Evolutionary conservation across 2,113 vertebrate species (phyloP), one percentile per base, ranked within the genome.

Genomic region (Pagrus major): DNA sequence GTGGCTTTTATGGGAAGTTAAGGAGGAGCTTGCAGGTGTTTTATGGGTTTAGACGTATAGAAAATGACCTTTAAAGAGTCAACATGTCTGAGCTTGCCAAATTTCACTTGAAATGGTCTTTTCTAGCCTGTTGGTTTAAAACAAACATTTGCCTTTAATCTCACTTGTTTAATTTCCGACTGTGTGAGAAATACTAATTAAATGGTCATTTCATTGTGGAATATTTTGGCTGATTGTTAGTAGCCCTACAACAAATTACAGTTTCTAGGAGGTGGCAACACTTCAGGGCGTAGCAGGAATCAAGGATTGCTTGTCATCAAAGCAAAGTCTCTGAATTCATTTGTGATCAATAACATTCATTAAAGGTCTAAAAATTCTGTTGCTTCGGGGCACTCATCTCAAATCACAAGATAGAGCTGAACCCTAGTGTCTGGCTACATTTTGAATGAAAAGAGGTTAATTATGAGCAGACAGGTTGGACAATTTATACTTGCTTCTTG

Each of bases 321-420:
- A 74, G 60, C 14, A 27, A 69, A 56, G 61, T 64, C 71, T 70
- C 8, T 51, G 55, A 61, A 46, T 44, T 35, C 6, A 15, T 6
- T 35, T 25, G 6, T 56, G 63, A 64, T 44, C 49, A 12, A 59
- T 60, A 56, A 35, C 55, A 71, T 54, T 63, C 64, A 76, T 70
- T 70, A 84, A 20, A 51, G 41, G 25, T 68, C 64, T 55, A 37
- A 59, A 64, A 71, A 74, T 41, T 5, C 5, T 46, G 37, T 61
- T 31, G 55, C 25, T 47, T 42, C 5, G 16, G 31, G 41, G 31
- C 46, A 25, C 41, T 84, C 44, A 54, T 76, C 41, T 79, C 29
- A 11, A 31, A 74, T 73, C 69, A 55, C 27, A 42, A 69, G 69
- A 69, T 1, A 51, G 49, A 44, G 56, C 10, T 16, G 29, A 58